Percentiles rank a stretch among this genome's conserved stretches.
These are phyloP conservation scores for Calliphora vicina DNA, from an alignment of 1,140 invertebrate genomes.

Conservation along the genomic window DNA sequence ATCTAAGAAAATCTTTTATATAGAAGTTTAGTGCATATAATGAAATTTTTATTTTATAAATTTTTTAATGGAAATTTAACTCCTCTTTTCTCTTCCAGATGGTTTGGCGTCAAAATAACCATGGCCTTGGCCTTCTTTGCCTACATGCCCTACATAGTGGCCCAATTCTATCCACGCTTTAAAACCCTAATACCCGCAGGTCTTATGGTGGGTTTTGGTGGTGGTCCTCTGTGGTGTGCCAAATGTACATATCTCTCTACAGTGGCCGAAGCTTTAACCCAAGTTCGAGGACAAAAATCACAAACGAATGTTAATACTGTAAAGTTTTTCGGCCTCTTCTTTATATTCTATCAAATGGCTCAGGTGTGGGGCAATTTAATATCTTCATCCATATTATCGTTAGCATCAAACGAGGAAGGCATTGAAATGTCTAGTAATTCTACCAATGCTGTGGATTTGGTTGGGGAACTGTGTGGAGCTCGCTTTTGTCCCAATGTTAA, in stretches of 20 bases:
- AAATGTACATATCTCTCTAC: conserved; percentile 95
- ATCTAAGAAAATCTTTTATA: too few relatives aligned
- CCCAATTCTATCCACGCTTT: conserved; percentile 88
- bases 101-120: conserved; percentile 87
- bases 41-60: too few relatives aligned
- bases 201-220: conserved; percentile 83
- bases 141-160: conserved; percentile 91
- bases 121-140: conserved; percentile 82
- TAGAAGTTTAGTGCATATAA: too few relatives aligned
- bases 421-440: not conserved
- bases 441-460: conserved; percentile 36
- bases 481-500: conserved; percentile 73
- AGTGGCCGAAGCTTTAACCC: conserved; percentile 84
- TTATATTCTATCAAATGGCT: conserved; percentile 92
- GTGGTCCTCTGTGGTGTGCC: conserved; percentile 93
- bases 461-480: conserved; percentile 74
- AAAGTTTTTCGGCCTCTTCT: conserved; percentile 97
- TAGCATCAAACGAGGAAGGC: not conserved
- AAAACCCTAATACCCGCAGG: conserved; percentile 86
- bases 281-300: conserved; percentile 66
- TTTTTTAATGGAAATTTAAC: too few relatives aligned
- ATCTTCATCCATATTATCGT: conserved; percentile 71
- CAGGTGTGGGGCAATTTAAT: conserved; percentile 93
- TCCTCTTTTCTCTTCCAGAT: conserved; percentile 65
- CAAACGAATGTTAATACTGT: conserved; percentile 84